A percentile compares a stretch with the other conserved stretches of the same genome.
These are phyloP conservation scores for Chloebia gouldiae DNA, from an alignment of 2,113 vertebrate species.

Conservation along the genomic window DNA sequence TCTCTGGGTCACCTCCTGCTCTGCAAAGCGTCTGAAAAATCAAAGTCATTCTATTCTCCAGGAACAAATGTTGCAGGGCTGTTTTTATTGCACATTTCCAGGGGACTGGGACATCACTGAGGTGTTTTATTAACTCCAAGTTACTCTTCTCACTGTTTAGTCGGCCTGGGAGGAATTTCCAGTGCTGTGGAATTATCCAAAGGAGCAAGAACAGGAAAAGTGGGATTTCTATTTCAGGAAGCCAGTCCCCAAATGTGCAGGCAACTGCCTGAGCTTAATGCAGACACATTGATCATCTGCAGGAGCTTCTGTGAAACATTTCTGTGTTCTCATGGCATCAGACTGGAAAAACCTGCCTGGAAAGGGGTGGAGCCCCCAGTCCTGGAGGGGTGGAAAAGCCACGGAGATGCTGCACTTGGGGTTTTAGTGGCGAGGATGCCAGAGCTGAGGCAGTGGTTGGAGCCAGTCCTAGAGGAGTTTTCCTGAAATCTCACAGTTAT, in stretches of 20 bases:
- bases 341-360: neutral
- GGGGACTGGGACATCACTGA: neutral
- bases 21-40: neutral
- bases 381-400: neutral
- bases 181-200: neutral
- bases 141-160: neutral
- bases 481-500: neutral
- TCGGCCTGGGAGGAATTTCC: neutral
- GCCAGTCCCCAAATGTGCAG: neutral
- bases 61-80: neutral
- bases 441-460: neutral
- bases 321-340: neutral
- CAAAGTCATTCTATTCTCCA: neutral
- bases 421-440: neutral
- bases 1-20: neutral
- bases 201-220: neutral
- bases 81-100: neutral
- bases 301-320: neutral
- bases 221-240: neutral
- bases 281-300: neutral
- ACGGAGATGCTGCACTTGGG: rapidly evolving
- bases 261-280: neutral
- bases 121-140: neutral
- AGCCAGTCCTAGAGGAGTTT: neutral
- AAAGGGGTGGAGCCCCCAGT: neutral